Evolutionary conservation across 2,797 vertebrate species (phyloP).

Genomic region (Nothura maculosa): DNA sequence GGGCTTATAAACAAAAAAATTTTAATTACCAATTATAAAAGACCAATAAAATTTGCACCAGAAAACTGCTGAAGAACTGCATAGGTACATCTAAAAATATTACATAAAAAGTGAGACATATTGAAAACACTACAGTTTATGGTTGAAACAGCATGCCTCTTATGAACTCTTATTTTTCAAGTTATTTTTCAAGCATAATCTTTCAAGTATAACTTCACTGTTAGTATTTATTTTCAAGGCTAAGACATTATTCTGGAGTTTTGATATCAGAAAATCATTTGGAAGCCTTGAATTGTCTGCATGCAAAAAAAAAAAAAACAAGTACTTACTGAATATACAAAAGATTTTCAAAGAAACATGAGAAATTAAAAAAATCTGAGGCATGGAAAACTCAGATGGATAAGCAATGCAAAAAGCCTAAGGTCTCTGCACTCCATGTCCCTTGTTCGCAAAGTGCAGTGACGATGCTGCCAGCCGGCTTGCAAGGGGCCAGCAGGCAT

Average conservation of each 20-base stretch:
- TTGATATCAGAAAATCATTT: not conserved
- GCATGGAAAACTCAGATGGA: constrained; percentile 36
- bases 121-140: not conserved
- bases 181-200: not conserved
- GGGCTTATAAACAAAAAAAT: not conserved
- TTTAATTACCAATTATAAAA: not conserved
- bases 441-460: not conserved
- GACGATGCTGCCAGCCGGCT: not conserved
- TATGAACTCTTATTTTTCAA: not conserved
- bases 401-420: not conserved
- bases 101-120: not conserved
- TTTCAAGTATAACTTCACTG: not conserved
- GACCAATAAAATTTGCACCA: not conserved
- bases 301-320: not conserved
- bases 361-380: constrained; percentile 44
- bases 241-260: not conserved
- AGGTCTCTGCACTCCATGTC: not conserved
- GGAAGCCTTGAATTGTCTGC: not conserved
- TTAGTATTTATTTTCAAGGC: not conserved
- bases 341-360: not conserved
- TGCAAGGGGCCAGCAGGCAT: not conserved
- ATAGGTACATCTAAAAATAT: not conserved
- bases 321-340: not conserved
- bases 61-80: not conserved
- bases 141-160: not conserved